Base-by-base conservation (phyloP, 2,888 invertebrate species). In the Chirona hameri region DNA sequence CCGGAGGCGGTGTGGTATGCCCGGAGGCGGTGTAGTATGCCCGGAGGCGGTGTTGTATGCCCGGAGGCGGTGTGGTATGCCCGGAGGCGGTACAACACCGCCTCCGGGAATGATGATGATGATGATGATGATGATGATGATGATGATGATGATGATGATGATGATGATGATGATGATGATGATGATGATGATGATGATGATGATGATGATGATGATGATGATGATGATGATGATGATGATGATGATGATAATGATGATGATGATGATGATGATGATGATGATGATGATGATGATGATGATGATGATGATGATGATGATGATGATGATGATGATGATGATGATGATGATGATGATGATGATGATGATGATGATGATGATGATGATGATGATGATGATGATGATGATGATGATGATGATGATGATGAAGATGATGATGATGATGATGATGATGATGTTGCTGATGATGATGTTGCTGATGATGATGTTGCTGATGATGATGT, bases 41-140 rank as follows among this genome's bases (percentile, higher is more conserved):
- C n/a, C n/a, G n/a, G n/a, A n/a, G n/a, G n/a, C n/a, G n/a, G n/a
- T n/a, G n/a, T n/a, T n/a, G n/a, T n/a, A n/a, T n/a, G n/a, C n/a
- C n/a, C n/a, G n/a, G n/a, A n/a, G n/a, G n/a, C n/a, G n/a, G n/a
- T n/a, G n/a, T n/a, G n/a, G n/a, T n/a, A n/a, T n/a, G n/a, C n/a
- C n/a, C n/a, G n/a, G n/a, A n/a, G n/a, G n/a, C n/a, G n/a, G n/a
- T n/a, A n/a, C n/a, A n/a, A 65, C n/a, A 65, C 18, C n/a, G n/a
- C 18, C n/a, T 21, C 65, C 65, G 21, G n/a, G 65, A 65, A 65
- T 65, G 65, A 65, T 65, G 65, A 65, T 65, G 65, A 65, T 65
- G 65, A 65, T 65, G 65, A 65, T 65, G 65, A 65, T 65, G 65
- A 65, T 65, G 65, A 65, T 65, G 65, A 65, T 65, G n/a, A 65